These are phyloP conservation scores for Ailuropoda melanoleuca DNA, from an alignment of 2,113 vertebrate genomes.

Conservation along the genomic window DNA sequence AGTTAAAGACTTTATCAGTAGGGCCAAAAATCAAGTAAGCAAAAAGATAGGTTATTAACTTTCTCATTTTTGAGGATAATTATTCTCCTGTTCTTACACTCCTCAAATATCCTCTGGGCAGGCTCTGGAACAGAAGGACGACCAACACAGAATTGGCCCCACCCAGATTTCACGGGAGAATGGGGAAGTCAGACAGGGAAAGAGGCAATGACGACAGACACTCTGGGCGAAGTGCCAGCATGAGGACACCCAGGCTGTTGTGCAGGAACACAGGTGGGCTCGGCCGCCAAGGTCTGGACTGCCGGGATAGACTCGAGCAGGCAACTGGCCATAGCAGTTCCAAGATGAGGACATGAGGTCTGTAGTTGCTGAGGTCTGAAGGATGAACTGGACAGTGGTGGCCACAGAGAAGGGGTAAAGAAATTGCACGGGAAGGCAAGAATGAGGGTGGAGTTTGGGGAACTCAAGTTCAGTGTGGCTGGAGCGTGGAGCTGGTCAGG, in stretches of 20 bases:
- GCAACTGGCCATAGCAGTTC: background rate
- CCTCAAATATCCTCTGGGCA: background rate
- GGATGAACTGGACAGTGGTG: background rate
- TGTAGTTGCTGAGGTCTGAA: background rate
- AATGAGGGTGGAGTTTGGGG: background rate
- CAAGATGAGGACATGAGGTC: background rate
- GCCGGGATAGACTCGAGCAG: background rate
- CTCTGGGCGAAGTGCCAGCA: background rate
- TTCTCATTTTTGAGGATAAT: background rate
- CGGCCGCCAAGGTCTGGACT: background rate
- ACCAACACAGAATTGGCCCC: background rate
- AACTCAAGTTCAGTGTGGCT: background rate
- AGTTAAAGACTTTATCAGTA: conserved; percentile 53
- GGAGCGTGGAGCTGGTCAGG: background rate
- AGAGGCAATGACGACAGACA: background rate
- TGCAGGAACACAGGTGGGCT: background rate
- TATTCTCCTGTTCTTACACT: background rate
- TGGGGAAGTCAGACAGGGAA: background rate
- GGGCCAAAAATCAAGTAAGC: conserved; percentile 9
- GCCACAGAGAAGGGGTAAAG: background rate
- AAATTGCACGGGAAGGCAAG: background rate
- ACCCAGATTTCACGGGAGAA: background rate
- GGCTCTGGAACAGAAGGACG: background rate
- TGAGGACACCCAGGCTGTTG: background rate
- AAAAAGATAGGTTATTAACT: background rate